Evolutionary conservation across 2,888 invertebrate genomes (phyloP).

Genomic region (Dolomedes plantarius): DNA sequence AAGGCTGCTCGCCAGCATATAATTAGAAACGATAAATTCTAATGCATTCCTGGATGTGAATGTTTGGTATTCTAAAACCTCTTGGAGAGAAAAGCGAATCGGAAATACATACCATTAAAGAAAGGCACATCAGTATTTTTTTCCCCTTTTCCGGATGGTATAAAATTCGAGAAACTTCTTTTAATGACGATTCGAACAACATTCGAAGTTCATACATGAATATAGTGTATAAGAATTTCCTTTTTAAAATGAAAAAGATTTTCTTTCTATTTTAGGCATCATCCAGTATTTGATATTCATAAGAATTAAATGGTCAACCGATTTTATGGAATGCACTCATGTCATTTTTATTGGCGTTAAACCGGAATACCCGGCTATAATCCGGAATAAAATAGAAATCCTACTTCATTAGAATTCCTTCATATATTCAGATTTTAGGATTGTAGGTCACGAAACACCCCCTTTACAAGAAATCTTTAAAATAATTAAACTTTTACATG

Average conservation of each 20-base stretch:
- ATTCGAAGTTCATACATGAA: background rate
- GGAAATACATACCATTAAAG: background rate
- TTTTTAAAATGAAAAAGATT: background rate
- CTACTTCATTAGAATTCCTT: too few relatives aligned
- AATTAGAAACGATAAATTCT: slow-evolving; percentile 3
- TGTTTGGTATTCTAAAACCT: background rate
- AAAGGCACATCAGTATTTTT: background rate
- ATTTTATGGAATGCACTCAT: too few relatives aligned
- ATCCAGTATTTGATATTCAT: background rate
- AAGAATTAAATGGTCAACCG: too few relatives aligned
- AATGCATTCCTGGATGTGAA: background rate
- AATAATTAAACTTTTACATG: too few relatives aligned
- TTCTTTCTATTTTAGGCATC: background rate
- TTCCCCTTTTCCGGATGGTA: background rate
- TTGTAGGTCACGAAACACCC: too few relatives aligned
- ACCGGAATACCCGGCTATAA: too few relatives aligned
- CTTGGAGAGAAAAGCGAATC: background rate
- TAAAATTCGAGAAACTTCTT: background rate
- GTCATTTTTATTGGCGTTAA: too few relatives aligned
- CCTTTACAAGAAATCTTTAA: too few relatives aligned
- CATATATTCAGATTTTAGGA: too few relatives aligned
- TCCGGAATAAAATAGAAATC: too few relatives aligned
- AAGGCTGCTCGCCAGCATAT: background rate
- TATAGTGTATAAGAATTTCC: background rate
- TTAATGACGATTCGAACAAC: background rate